phyloP scores from a whole-genome alignment of 23 tunicate genomes.

The Styela clava region DNA sequence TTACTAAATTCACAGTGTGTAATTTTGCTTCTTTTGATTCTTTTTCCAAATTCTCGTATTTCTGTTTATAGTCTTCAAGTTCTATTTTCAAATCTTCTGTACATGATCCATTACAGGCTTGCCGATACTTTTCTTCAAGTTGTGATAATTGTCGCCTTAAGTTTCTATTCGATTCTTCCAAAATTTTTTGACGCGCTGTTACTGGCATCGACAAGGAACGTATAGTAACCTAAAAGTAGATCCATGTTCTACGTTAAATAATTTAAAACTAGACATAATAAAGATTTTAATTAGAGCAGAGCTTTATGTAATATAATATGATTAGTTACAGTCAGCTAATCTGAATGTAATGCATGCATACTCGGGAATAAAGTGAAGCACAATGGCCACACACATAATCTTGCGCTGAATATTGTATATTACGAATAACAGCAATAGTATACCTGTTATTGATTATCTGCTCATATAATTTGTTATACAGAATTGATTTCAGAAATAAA shows the following conservation, averaged over 20 bases:
- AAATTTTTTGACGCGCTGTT: constrained; percentile 84
- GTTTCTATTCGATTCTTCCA: constrained; percentile 67
- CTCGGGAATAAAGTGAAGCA: too few species aligned
- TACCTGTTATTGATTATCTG: too few species aligned
- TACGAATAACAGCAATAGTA: too few species aligned
- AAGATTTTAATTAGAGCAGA: neutral
- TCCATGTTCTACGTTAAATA: neutral
- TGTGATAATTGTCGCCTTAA: constrained; percentile 55
- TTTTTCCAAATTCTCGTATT: constrained; percentile 27
- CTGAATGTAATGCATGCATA: too few species aligned
- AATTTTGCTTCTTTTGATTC: neutral
- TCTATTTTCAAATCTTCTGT: constrained; percentile 20
- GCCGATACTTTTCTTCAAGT: constrained; percentile 35
- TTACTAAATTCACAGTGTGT: constrained; percentile 30
- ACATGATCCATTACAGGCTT: constrained; percentile 7
- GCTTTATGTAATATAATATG: neutral
- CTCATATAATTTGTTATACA: too few species aligned
- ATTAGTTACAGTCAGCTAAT: neutral
- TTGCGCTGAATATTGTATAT: too few species aligned
- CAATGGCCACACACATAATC: too few species aligned
- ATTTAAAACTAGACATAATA: too few species aligned
- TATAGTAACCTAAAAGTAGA: constrained; percentile 47
- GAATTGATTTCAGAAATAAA: too few species aligned
- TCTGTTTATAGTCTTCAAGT: constrained; percentile 10
- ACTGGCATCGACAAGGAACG: constrained; percentile 83